phyloP scores from a whole-genome alignment of 2,113 vertebrate genomes.

The Antechinus stuartii region DNA sequence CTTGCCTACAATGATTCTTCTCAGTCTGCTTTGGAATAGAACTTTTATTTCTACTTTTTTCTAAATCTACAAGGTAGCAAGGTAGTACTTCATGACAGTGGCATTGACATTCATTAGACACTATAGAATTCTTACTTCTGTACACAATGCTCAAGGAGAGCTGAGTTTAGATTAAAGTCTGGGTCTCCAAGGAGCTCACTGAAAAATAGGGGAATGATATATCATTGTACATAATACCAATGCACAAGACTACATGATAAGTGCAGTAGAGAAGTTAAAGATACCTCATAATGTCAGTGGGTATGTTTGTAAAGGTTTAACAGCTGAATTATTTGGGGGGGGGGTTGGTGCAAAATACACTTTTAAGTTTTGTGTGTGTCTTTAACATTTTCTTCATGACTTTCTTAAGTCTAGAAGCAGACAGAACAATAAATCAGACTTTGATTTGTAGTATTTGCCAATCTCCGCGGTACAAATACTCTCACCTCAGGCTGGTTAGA shows the following conservation, averaged over 20 bases:
- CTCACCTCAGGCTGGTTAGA: neutral
- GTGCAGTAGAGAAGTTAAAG: neutral
- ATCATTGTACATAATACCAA: neutral
- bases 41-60: neutral
- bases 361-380: neutral
- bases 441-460: neutral
- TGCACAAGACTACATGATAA: neutral
- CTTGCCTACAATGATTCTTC: neutral
- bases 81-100: neutral
- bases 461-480: neutral
- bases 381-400: neutral
- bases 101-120: neutral
- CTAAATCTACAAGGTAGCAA: neutral
- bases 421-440: neutral
- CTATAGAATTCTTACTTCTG: neutral
- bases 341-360: neutral
- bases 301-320: neutral
- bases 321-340: neutral
- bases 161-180: neutral
- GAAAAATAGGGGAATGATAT: neutral
- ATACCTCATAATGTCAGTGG: neutral
- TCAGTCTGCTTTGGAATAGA: neutral
- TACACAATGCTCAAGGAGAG: neutral
- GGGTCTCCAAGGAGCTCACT: neutral
- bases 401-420: neutral